phyloP scores from a whole-genome alignment of 2,888 invertebrate genomes.

The Xylota sylvarum region DNA sequence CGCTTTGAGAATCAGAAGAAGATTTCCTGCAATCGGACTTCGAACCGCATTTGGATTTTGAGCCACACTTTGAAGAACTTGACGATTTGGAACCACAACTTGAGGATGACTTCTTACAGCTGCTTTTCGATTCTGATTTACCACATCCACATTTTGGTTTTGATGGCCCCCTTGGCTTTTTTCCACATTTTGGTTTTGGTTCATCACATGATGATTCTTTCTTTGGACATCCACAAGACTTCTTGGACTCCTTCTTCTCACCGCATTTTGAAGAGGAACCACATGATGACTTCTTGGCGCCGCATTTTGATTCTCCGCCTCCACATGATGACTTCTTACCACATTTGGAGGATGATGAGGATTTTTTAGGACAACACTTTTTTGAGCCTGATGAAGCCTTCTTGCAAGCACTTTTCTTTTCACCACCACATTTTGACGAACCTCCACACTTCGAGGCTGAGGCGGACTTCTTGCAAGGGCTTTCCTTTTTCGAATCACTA shows the following conservation, averaged over 20 bases:
- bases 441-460: constrained; percentile 17
- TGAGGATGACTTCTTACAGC: background rate
- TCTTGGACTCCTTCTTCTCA: no score
- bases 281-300: constrained; percentile 12
- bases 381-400: no score
- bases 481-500: no score
- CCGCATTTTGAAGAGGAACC: constrained; percentile 10
- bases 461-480: constrained; percentile 2
- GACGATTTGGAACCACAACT: background rate
- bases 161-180: background rate
- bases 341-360: no score
- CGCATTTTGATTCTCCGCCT: constrained; percentile 24
- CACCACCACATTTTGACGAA: constrained; percentile 14
- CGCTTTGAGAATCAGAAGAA: constrained; percentile 34
- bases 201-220: background rate
- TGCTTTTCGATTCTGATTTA: background rate
- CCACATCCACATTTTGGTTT: background rate
- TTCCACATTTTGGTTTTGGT: background rate
- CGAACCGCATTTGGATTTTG: constrained; percentile 9
- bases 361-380: no score
- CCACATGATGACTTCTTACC: background rate
- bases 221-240: background rate
- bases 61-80: background rate
- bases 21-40: background rate
- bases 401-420: no score